Conservation (phyloP, 2,797 vertebrate species). For the Semotilus atromaculatus region DNA sequence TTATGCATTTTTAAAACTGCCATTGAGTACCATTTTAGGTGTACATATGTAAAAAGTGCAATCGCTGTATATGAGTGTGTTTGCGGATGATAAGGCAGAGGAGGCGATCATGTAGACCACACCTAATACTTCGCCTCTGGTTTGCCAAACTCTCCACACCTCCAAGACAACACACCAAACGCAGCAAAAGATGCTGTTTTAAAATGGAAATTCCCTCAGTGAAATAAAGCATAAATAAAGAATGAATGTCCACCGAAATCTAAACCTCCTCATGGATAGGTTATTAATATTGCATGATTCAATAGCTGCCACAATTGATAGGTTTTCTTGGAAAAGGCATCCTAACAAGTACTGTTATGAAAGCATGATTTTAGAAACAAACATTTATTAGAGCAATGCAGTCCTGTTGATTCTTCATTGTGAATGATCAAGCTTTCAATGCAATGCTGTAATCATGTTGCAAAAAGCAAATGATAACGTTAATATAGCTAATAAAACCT, state of each 20-base stretch:
- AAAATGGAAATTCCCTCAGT: background rate
- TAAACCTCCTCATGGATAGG: background rate
- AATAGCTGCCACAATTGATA: background rate
- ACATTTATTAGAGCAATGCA: too few relatives aligned
- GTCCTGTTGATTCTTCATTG: background rate
- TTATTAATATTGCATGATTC: slow-evolving; percentile 5
- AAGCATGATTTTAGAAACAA: background rate
- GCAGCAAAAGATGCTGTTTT: background rate
- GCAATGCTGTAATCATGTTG: background rate
- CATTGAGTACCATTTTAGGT: background rate
- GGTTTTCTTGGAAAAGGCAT: background rate
- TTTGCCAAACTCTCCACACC: background rate
- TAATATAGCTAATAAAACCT: background rate
- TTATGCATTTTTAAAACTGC: slow-evolving; percentile 17
- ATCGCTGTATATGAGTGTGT: slow-evolving; percentile 1
- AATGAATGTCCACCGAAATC: background rate
- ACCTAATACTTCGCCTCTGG: slow-evolving; percentile 33
- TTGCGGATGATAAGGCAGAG: slow-evolving; percentile 43
- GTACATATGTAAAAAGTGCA: slow-evolving; percentile 20
- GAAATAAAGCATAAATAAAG: slow-evolving; percentile 18
- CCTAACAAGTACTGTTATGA: background rate
- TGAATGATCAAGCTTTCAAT: background rate
- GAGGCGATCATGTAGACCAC: slow-evolving; percentile 36
- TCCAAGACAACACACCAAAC: background rate
- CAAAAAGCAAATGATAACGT: background rate